Conservation (phyloP, 1,140 invertebrate genomes). For the Drosophila paulistorum region DNA sequence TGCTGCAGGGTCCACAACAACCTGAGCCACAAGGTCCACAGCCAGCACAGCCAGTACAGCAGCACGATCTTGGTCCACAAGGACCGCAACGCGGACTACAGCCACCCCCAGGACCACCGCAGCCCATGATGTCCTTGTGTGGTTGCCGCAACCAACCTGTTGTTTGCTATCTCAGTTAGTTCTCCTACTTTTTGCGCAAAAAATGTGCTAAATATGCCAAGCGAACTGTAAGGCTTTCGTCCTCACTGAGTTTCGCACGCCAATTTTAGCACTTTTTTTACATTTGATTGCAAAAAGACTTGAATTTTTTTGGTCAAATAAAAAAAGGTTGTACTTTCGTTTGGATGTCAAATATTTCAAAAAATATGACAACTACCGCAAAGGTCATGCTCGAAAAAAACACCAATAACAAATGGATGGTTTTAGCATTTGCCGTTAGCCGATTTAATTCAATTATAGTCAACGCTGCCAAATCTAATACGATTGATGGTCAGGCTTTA, state of each 20-base stretch:
- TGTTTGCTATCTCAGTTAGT: constrained; percentile 22
- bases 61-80: background rate
- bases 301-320: constrained; percentile 11
- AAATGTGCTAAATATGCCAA: constrained; percentile 68
- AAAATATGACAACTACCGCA: constrained; percentile 9
- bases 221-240: background rate
- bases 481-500: no score
- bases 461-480: no score
- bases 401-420: background rate
- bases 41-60: background rate
- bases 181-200: constrained; percentile 38
- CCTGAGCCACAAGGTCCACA: constrained; percentile 21
- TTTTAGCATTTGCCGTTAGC: background rate
- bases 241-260: background rate
- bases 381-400: background rate
- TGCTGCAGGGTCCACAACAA: constrained; percentile 21
- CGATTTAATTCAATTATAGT: no score
- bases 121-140: constrained; percentile 17
- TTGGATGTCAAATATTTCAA: background rate
- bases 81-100: constrained; percentile 17
- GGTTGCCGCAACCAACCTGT: constrained; percentile 32
- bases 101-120: constrained; percentile 18
- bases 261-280: constrained; percentile 72
- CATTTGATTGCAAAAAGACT: constrained; percentile 36
- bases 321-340: constrained; percentile 2